Base-by-base conservation (phyloP, 2,888 invertebrate species). In the Monoplex corrugatus region DNA sequence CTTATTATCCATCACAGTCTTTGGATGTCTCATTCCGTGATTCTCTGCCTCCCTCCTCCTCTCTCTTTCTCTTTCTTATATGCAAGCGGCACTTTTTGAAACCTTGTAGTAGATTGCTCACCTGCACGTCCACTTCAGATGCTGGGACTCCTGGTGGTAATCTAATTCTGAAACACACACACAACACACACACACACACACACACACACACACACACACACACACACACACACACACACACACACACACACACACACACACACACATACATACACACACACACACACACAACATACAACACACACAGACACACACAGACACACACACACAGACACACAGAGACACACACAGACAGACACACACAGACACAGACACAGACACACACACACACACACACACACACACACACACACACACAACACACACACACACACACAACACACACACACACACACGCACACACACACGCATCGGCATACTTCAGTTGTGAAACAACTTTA, bases 381-480 rank as follows among this genome's bases (percentile, higher is more conserved):
- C n/a, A 68, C 68, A 68, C 68, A 68, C 68, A 68, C 68, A 16
- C 68, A 68, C 68, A 68, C 68, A 68, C 68, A 68, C 8, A 68
- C 68, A 68, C 68, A 68, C 68, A 68, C 23, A 68, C 68, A 68
- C 8, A 68, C n/a, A 16, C 68, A 68, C 8, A 6, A 68, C 8
- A n/a, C 68, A 68, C 68, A 68, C 8, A 1, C n/a, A 68, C 68
- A 68, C 68, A 68, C 68, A n/a, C 68, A 68, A 50, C 1, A 23
- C 8, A 16, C 68, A 68, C n/a, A 68, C 16, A 23, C n/a, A n/a
- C 23, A 68, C 28, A 16, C 8, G 32, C 8, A 68, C 68, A 68
- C 68, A 23, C 68, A 68, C 23, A n/a, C 1, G 6, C 68, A 68
- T 32, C 28, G 32, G 23, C n/a, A 68, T 28, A 57, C 57, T 23